phyloP scores from a whole-genome alignment of 2,113 vertebrate genomes.

The Anolis sagrei region DNA sequence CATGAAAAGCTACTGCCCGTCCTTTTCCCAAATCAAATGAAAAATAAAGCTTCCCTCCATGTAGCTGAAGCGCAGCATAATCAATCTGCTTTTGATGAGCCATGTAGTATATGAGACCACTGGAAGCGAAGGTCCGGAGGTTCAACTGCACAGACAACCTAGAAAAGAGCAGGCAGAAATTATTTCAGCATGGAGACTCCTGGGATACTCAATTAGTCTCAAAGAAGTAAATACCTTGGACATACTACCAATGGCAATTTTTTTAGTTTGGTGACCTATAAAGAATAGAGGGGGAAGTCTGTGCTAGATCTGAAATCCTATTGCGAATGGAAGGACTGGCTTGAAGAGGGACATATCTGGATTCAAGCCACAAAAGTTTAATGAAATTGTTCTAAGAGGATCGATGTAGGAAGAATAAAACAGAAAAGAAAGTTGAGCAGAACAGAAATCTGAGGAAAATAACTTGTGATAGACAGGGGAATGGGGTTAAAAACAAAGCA shows the following conservation, averaged over 20 bases:
- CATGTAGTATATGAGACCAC: constrained; percentile 86
- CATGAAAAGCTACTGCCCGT: constrained; percentile 79
- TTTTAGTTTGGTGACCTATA: no score
- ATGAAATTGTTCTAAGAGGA: neutral
- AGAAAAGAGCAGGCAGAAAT: constrained; percentile 40
- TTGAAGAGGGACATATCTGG: neutral
- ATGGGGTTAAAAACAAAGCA: neutral
- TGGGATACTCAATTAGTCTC: neutral
- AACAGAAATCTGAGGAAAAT: neutral
- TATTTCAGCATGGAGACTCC: neutral
- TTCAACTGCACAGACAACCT: constrained; percentile 86
- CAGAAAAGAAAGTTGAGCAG: neutral
- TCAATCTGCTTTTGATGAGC: constrained; percentile 89
- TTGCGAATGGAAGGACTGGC: neutral
- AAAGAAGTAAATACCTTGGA: no score
- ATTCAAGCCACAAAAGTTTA: neutral
- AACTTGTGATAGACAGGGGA: neutral
- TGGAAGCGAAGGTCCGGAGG: constrained; percentile 83
- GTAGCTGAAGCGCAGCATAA: constrained; percentile 85
- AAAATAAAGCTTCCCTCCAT: constrained; percentile 79
- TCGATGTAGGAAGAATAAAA: neutral
- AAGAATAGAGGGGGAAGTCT: neutral
- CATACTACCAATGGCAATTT: no score
- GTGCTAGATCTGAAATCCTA: no score
- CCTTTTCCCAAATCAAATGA: constrained; percentile 91